phyloP scores from a whole-genome alignment of 2,888 invertebrate genomes.

The Heliconius hortense region DNA sequence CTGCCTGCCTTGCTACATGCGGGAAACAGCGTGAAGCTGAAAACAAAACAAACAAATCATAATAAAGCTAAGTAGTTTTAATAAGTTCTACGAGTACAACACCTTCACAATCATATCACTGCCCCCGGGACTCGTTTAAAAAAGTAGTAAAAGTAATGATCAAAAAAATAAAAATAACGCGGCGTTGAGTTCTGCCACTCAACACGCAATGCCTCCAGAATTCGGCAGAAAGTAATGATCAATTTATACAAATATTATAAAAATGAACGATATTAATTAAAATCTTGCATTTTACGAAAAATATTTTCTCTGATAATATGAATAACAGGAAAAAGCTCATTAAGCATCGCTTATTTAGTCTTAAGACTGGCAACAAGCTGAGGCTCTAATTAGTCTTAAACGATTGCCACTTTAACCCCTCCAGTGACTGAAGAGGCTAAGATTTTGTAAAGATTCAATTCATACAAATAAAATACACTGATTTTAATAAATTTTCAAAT shows the following conservation, averaged over 20 bases:
- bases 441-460: slow-evolving; percentile 18
- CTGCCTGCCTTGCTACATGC: too few species aligned
- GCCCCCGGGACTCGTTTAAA: too few species aligned
- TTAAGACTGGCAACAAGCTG: slow-evolving; percentile 23
- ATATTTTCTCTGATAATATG: not conserved
- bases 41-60: too few species aligned
- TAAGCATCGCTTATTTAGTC: slow-evolving; percentile 26
- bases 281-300: not conserved
- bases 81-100: too few species aligned
- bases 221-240: too few species aligned
- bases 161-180: too few species aligned
- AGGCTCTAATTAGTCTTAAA: slow-evolving; percentile 26
- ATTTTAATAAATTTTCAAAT: slow-evolving; percentile 35
- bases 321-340: slow-evolving; percentile 23
- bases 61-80: too few species aligned
- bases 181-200: too few species aligned
- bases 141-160: not conserved
- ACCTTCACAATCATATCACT: too few species aligned
- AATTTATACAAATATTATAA: not conserved
- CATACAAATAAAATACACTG: slow-evolving; percentile 19
- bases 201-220: too few species aligned
- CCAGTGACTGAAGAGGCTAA: slow-evolving; percentile 8
- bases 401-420: slow-evolving; percentile 23
- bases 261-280: not conserved
- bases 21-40: too few species aligned